Evolutionary conservation across 2,113 vertebrate genomes (phyloP).

Genomic region (Muntiacus muntjak): DNA sequence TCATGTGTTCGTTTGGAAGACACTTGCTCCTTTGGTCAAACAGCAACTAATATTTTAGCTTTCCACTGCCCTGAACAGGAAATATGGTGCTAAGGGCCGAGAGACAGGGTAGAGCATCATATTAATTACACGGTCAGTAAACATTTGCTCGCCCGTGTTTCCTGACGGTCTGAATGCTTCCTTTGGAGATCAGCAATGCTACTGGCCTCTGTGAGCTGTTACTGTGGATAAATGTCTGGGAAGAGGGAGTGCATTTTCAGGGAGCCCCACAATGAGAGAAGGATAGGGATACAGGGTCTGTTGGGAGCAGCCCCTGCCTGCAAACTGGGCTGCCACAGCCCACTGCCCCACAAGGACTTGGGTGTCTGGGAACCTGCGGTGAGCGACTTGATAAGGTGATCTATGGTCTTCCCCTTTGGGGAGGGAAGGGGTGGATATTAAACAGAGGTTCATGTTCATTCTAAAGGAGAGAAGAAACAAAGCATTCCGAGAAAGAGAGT

Average conservation of each 20-base stretch:
- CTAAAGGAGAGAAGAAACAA: slow-evolving; percentile 23
- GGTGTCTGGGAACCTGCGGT: not conserved
- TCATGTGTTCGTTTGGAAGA: slow-evolving; percentile 84
- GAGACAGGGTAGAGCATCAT: slow-evolving; percentile 89
- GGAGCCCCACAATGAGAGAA: slow-evolving; percentile 46
- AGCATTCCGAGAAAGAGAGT: not conserved
- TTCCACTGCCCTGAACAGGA: slow-evolving; percentile 88
- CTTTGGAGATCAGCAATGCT: slow-evolving; percentile 73
- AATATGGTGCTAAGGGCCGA: slow-evolving; percentile 87
- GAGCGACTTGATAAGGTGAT: not conserved
- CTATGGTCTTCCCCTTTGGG: not conserved
- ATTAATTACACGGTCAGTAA: slow-evolving; percentile 98
- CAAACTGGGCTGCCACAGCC: not conserved
- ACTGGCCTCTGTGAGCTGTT: slow-evolving; percentile 50
- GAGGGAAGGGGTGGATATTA: not conserved
- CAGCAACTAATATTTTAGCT: slow-evolving; percentile 82
- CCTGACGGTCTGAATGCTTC: slow-evolving; percentile 85
- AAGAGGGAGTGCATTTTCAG: slow-evolving; percentile 56
- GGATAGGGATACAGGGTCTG: not conserved
- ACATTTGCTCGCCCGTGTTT: slow-evolving; percentile 88
- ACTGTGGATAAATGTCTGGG: slow-evolving; percentile 46
- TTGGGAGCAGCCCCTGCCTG: not conserved
- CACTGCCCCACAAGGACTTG: not conserved
- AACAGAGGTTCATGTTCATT: not conserved
- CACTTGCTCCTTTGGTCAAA: slow-evolving; percentile 87